Base-by-base conservation (phyloP, 30 jellyfish, hydroid and myxozoan genomes). In the Pelagia noctiluca region DNA sequence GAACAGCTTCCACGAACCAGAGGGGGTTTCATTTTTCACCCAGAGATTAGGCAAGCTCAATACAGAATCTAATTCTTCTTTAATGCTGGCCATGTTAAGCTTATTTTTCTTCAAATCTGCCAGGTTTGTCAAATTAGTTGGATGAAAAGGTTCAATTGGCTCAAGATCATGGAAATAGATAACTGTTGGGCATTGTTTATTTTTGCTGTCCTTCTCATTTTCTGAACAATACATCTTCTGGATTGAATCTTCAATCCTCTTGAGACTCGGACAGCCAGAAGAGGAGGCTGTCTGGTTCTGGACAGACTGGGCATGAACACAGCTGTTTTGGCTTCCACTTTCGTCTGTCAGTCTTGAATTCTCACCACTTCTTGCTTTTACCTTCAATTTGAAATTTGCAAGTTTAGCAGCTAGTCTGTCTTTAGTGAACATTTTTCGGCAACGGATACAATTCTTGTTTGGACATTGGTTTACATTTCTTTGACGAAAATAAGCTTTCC, bases 1-100 rank as follows among this genome's bases (percentile, higher is more conserved):
- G 23, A 71, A 86, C 42, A 86, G 75, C 35, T 50, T 86, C 96
- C 96, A 86, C 0, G 21, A 22, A 23, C 96, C 96, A 16, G 32
- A 5, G 2, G 67, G 63, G 1, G 35, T 75, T 3, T 86, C 86
- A 68, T 86, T 86, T 23, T 37, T 25, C 31, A 90, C 75, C 96
- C 96, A 86, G 1, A 71, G 37, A 73, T 57, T 61, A 11, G 63
- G 84, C 33, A 42, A 54, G 0, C 73, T 37, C 1, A 82, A 47
- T 11, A 49, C 80, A 8, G 22, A 35, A 7, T 16, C 10, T 24
- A 82, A 54, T 46, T 82, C 92, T 49, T 82, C 71, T 36, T 42
- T 50, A 23, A 82, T 18, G 11, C 22, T 24, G n/a, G n/a, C n/a
- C 36, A 11, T 36, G 42, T 68, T 46, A 3, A 19, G 5, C 4